Conservation (phyloP, 2,888 invertebrate species). For the Eubasilissa splendida region DNA sequence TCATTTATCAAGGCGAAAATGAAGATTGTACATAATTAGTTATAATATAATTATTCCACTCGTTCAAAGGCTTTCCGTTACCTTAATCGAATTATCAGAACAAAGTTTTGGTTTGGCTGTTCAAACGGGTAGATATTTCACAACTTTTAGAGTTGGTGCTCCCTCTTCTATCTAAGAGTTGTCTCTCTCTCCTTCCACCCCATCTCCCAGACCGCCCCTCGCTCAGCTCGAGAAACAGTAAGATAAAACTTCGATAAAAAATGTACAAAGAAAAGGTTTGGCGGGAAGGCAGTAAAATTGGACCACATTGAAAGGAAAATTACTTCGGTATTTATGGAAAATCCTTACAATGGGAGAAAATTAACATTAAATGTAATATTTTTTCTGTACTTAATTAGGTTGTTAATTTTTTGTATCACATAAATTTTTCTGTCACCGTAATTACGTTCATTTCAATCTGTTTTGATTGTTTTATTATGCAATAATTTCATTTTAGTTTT, state of each 20-base stretch:
- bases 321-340: conserved; percentile 31
- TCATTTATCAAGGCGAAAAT: no score
- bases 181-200: not conserved
- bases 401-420: no score
- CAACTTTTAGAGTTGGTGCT: not conserved
- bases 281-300: conserved; percentile 16
- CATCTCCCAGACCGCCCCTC: not conserved
- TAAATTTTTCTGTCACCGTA: no score
- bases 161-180: not conserved
- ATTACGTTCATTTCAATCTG: no score
- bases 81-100: conserved; percentile 5
- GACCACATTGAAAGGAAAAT: conserved; percentile 17
- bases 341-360: conserved; percentile 13
- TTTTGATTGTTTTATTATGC: no score
- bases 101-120: conserved; percentile 3
- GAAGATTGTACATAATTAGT: no score
- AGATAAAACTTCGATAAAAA: conserved; percentile 9
- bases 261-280: conserved; percentile 28
- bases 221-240: not conserved
- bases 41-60: no score
- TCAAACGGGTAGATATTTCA: conserved; percentile 8
- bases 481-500: no score
- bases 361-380: not conserved
- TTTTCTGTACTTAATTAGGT: no score
- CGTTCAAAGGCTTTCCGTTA: not conserved